Percentiles rank a stretch among this genome's conserved stretches.
phyloP scores from a whole-genome alignment of 2,113 vertebrate genomes.

The Motacilla tschutschensis region DNA sequence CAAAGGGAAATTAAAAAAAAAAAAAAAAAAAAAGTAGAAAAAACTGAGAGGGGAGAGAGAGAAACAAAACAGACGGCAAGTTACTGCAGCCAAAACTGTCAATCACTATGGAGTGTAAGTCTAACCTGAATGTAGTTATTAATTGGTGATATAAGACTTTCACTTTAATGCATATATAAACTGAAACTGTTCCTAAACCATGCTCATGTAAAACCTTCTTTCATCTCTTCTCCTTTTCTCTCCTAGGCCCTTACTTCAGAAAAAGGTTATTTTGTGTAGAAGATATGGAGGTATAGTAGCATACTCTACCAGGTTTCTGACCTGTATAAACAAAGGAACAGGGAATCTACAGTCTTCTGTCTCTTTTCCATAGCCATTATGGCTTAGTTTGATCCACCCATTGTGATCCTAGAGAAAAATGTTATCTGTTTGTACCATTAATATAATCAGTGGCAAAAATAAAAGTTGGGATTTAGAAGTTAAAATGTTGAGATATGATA shows the following conservation, averaged over 20 bases:
- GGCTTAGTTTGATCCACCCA: not conserved
- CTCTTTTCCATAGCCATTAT: not conserved
- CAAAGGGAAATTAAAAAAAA: not conserved
- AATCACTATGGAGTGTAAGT: not conserved
- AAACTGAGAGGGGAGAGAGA: not conserved
- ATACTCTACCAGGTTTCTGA: not conserved
- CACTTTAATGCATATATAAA: not conserved
- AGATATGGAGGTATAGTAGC: not conserved
- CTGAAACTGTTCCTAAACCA: not conserved
- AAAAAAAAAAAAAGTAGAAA: not conserved
- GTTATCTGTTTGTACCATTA: not conserved
- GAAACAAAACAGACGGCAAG: not conserved
- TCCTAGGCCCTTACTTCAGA: not conserved
- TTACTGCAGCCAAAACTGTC: not conserved
- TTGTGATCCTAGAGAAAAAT: not conserved
- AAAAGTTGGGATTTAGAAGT: not conserved
- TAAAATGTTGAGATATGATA: not conserved
- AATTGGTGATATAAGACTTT: not conserved
- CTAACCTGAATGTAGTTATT: not conserved
- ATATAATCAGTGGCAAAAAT: not conserved
- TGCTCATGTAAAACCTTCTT: fast-evolving
- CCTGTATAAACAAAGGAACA: not conserved
- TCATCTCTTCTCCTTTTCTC: not conserved
- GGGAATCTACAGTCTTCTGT: not conserved
- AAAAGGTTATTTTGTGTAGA: not conserved